Evolutionary conservation across 2,113 vertebrate genomes (phyloP), one percentile per base, ranked within the genome.

Genomic region (Neodon shergylaensis): DNA sequence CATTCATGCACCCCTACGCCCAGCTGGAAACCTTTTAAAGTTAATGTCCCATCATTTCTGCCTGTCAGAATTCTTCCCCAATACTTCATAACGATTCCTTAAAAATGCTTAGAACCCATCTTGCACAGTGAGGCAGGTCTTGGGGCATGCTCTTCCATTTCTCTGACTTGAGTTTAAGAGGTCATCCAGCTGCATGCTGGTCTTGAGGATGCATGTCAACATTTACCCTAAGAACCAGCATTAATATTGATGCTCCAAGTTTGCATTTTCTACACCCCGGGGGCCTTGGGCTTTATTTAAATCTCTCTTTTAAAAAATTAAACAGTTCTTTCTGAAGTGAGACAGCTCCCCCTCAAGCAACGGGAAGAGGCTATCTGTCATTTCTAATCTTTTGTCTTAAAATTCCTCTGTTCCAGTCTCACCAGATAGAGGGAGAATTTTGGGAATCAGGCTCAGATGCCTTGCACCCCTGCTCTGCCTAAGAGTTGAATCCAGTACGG

Each of bases 371-470:
- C 33, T 28, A 68, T 83, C 13, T 91, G 54, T 76, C 42, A 68
- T 42, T 82, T 92, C 83, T 87, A 90, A 91, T 33, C 3, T 82
- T 84, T 88, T 93, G 42, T 49, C 86, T 81, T 33, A 47, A 49
- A 89, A 85, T 76, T 87, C 90, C 49, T 54, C 78, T 65, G 68
- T n/a, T 16, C 16, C 66, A 98, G 65, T 98, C 95, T 36, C 97
- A 84, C 16, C 99, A 99, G 97, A 12, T 98, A 0, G 96, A 98
- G 98, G 98, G 98, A 90, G 13, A 98, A 90, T 89, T 98, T 98
- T 1, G 98, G 97, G 13, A 98, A 90, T 13, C 98, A 99, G 82
- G 92, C 77, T 0, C 98, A 99, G 97, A 83, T 61, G 14, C 90
- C 98, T 0, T 99, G 98, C 0, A 65, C 98, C 63, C 79, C 81